These are phyloP conservation scores for Echeneis naucrates DNA, from an alignment of 2,797 vertebrate species.

Conservation along the genomic window DNA sequence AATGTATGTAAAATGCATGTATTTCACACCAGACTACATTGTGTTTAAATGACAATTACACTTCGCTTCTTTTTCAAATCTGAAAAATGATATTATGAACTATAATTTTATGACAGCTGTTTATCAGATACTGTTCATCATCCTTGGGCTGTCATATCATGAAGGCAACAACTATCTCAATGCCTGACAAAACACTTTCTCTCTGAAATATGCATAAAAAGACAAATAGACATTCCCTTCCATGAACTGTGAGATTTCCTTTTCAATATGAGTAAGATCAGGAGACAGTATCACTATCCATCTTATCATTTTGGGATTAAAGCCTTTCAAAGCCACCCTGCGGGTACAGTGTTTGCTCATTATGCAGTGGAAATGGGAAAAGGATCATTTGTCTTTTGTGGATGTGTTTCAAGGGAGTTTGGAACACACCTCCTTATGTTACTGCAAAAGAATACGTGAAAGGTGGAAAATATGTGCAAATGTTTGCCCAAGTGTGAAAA, in stretches of 20 bases:
- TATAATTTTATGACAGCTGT: constrained; percentile 2
- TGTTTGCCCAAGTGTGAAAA: constrained; percentile 19
- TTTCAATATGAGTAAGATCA: constrained; percentile 16
- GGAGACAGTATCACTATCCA: constrained; percentile 18
- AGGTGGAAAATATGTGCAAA: constrained; percentile 30
- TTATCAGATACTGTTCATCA: constrained; percentile 3
- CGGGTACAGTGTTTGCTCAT: constrained; percentile 46
- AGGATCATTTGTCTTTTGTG: constrained; percentile 9
- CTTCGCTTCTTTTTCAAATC: constrained; percentile 3
- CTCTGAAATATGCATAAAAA: constrained; percentile 41
- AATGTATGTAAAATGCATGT: neutral
- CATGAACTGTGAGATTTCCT: constrained; percentile 21
- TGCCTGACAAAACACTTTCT: constrained; percentile 29
- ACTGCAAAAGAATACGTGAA: constrained; percentile 18
- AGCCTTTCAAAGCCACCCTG: constrained; percentile 48
- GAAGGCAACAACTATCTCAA: constrained; percentile 38
- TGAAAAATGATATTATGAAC: neutral
- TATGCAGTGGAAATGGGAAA: constrained; percentile 37
- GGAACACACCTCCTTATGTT: constrained; percentile 9
- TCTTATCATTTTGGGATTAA: constrained; percentile 53
- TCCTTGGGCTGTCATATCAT: constrained; percentile 12
- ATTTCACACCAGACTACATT: constrained; percentile 6
- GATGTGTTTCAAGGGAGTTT: constrained; percentile 4
- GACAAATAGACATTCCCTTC: constrained; percentile 9
- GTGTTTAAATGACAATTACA: neutral